Conservation (phyloP, 2,888 invertebrate species). For the Sarcophaga caerulescens region DNA sequence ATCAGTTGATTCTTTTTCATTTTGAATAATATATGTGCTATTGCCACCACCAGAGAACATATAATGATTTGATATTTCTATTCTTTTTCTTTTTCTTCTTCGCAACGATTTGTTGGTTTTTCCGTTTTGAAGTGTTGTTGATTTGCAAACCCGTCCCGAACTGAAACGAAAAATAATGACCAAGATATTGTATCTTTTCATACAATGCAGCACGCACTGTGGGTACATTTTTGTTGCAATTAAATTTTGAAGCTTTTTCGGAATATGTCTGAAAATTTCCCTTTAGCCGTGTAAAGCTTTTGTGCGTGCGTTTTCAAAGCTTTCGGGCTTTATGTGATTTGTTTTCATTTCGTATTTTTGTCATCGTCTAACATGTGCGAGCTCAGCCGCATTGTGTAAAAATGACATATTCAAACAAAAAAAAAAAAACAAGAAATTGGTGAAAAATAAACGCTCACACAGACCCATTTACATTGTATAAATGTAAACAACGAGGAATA, state of each 20-base stretch:
- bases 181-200: conserved; percentile 73
- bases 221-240: conserved; percentile 64
- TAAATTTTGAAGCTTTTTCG: conserved; percentile 54
- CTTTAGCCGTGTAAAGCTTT: conserved; percentile 40
- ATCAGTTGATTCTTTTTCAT: conserved; percentile 56
- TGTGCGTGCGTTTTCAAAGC: conserved; percentile 30
- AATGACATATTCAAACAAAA: conserved; percentile 7
- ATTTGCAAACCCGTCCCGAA: conserved; percentile 81
- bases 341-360: conserved; percentile 61
- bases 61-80: conserved; percentile 58
- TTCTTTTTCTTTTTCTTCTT: conserved; percentile 52
- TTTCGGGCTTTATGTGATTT: conserved; percentile 32
- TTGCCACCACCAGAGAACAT: conserved; percentile 50
- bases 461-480: not conserved
- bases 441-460: not conserved
- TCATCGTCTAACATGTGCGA: conserved; percentile 53
- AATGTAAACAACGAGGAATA: conserved; percentile 18
- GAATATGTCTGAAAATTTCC: conserved; percentile 45
- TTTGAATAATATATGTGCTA: conserved; percentile 60
- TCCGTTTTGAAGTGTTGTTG: conserved; percentile 75
- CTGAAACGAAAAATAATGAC: conserved; percentile 77
- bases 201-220: conserved; percentile 73
- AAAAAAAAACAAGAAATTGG: too few relatives aligned
- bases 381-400: conserved; percentile 47
- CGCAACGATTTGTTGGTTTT: conserved; percentile 71